Evolutionary conservation across 2,113 vertebrate species (phyloP), one percentile per base, ranked within the genome.

Genomic region (Phycodurus eques): DNA sequence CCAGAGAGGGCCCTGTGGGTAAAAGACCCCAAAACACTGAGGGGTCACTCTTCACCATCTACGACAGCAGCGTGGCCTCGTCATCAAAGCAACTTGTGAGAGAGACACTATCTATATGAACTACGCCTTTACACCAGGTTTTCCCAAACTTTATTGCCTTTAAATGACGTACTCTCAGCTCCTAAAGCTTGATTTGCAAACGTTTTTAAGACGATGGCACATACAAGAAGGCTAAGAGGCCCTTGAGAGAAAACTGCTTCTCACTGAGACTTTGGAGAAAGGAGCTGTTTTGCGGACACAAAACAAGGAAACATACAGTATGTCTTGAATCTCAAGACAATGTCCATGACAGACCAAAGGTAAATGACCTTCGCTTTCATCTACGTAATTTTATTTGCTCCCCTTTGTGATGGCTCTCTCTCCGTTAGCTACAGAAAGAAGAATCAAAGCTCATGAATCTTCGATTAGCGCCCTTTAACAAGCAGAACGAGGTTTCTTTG

Each of bases 31-130:
- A 80, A 8, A 66, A 75, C 33, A 0, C 33, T 0, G 39, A 12
- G 20, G 82, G 79, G 20, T 65, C 80, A 0, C 82, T 88, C 22
- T 88, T 84, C 68, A 83, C 79, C 0, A 75, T 88, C 39, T 85
- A 42, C 2, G 70, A 80, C 53, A 47, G 11, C 70, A 60, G 68
- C 31, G 53, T 67, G 0, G 8, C 71, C 39, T 70, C 75, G 13
- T 72, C 80, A 2, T 47, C 80, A 0, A 80, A 72, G 62, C 77
- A 86, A 9, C 10, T 78, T 2, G 54, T 46, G 71, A 82, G 83
- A 73, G 86, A 91, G n/a, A 77, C 87, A 5, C 20, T 91, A 71
- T 81, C 85, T n/a, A 54, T 91, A 60, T 92, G 75, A 92, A 68
- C 51, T 33, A 1, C 56, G 1, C 4, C 19, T 54, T 54, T 19